A percentile compares a stretch with the other conserved stretches of the same genome.
phyloP scores from a whole-genome alignment of 2,888 invertebrate species.

The Tenthredo notha region DNA sequence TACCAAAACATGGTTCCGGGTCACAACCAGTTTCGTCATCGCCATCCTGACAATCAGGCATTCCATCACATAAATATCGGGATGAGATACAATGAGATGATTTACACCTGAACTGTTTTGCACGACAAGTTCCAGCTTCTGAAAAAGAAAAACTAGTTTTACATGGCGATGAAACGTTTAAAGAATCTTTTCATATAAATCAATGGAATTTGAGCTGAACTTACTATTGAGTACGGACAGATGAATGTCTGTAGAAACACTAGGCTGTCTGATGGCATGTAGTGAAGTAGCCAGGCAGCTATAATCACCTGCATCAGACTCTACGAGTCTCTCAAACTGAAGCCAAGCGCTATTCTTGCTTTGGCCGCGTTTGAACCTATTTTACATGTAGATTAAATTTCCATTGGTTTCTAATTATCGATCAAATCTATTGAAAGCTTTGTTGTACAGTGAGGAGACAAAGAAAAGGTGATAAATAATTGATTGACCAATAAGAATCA shows the following conservation, averaged over 20 bases:
- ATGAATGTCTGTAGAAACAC: conserved; percentile 59
- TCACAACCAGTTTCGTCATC: conserved; percentile 79
- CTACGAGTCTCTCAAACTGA: conserved; percentile 66
- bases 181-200: background rate
- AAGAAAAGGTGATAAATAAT: background rate
- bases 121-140: conserved; percentile 65
- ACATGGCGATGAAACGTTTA: background rate
- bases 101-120: conserved; percentile 71
- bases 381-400: conserved; percentile 55
- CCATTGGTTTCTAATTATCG: background rate
- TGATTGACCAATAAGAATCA: background rate
- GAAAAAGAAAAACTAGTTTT: conserved; percentile 27
- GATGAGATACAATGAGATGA: conserved; percentile 77
- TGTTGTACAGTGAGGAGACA: background rate
- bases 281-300: conserved; percentile 63
- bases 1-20: conserved; percentile 78
- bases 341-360: conserved; percentile 63
- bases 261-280: conserved; percentile 54
- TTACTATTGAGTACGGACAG: conserved; percentile 67
- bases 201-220: conserved; percentile 28
- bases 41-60: conserved; percentile 79
- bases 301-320: conserved; percentile 68
- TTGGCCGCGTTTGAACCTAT: conserved; percentile 61
- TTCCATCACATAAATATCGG: conserved; percentile 80
- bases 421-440: background rate